These are phyloP conservation scores for Dryadula phaetusa DNA, from an alignment of 2,888 invertebrate species.

Conservation along the genomic window DNA sequence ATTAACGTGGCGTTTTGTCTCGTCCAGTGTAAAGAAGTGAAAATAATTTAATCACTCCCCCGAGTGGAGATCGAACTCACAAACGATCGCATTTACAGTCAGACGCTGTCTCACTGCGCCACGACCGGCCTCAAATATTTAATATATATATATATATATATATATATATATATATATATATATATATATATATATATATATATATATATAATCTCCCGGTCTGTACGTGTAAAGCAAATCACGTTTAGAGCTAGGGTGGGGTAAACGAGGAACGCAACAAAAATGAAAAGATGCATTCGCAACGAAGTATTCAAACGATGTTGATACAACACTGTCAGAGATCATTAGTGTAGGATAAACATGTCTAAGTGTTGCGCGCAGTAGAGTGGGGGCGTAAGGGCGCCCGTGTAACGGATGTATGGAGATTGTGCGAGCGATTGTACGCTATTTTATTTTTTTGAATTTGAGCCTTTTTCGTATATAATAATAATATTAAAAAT, in stretches of 20 bases:
- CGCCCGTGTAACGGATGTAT: neutral
- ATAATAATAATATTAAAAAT: too few relatives aligned
- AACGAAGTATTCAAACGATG: conserved; percentile 50
- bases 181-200: conserved; percentile 5
- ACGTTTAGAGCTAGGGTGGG: conserved; percentile 38
- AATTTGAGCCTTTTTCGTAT: too few relatives aligned
- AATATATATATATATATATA: too few relatives aligned
- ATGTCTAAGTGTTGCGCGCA: conserved; percentile 28
- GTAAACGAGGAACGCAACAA: conserved; percentile 30
- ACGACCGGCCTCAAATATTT: too few relatives aligned
- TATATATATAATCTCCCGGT: neutral
- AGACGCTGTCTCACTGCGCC: too few relatives aligned
- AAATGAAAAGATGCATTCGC: conserved; percentile 44
- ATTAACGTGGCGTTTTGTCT: too few relatives aligned
- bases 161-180: conserved; percentile 1
- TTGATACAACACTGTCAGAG: conserved; percentile 47
- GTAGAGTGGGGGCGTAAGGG: conserved; percentile 10
- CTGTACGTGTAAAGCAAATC: conserved; percentile 24
- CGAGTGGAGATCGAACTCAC: too few relatives aligned
- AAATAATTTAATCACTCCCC: too few relatives aligned
- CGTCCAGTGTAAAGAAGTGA: too few relatives aligned
- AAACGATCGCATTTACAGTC: too few relatives aligned
- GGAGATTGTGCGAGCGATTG: conserved; percentile 19
- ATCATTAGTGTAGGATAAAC: conserved; percentile 48
- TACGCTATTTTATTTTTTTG: neutral